Evolutionary conservation across 1,140 invertebrate species (phyloP).

Genomic region (Acromyrmex echinatior): DNA sequence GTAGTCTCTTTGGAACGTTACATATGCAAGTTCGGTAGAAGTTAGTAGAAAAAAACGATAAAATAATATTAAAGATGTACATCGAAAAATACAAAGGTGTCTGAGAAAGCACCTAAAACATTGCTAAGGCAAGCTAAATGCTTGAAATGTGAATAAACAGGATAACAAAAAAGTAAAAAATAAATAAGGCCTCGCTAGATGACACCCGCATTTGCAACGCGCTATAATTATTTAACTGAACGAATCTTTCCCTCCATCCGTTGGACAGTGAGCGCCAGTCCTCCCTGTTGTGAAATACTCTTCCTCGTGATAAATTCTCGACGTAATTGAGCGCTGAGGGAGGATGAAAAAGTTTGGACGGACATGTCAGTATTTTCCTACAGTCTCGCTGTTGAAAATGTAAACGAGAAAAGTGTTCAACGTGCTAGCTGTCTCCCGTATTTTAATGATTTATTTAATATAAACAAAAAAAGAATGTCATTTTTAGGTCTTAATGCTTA

Average conservation of each 20-base stretch:
- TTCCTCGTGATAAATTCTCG: conserved; percentile 60
- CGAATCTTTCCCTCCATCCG: conserved; percentile 32
- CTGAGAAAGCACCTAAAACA: conserved; percentile 8
- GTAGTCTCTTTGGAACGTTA: not conserved
- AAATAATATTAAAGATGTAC: not conserved
- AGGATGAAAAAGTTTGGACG: conserved; percentile 58
- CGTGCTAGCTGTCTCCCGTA: not conserved
- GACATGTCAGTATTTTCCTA: conserved; percentile 38
- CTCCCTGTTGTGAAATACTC: conserved; percentile 47
- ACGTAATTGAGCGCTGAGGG: conserved; percentile 60
- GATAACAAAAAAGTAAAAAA: not conserved
- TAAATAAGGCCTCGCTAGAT: not conserved
- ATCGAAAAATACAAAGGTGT: not conserved
- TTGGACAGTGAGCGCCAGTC: conserved; percentile 18
- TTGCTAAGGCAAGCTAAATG: not conserved
- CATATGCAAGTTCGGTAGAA: not conserved
- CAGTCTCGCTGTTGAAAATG: conserved; percentile 11
- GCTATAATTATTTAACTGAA: conserved; percentile 68
- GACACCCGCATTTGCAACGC: conserved; percentile 28
- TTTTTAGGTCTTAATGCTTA: too few relatives aligned
- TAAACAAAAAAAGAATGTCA: too few relatives aligned
- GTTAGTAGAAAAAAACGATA: not conserved
- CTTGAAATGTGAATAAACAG: conserved; percentile 26
- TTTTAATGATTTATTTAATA: conserved; percentile 5
- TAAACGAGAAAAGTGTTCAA: conserved; percentile 12